These are phyloP conservation scores for Apodemia zela DNA, from an alignment of 2,888 invertebrate species.

Conservation along the genomic window DNA sequence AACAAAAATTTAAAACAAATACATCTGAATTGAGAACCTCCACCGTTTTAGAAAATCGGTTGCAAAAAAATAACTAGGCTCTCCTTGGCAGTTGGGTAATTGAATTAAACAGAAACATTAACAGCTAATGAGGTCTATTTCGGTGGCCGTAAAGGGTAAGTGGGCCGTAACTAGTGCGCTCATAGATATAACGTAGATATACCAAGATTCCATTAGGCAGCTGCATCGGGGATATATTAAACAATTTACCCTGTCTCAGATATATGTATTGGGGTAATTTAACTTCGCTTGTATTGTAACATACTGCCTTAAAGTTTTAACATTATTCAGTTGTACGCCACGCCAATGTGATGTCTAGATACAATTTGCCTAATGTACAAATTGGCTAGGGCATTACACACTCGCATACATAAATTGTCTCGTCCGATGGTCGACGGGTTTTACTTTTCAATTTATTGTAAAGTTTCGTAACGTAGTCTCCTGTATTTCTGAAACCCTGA, in stretches of 20 bases:
- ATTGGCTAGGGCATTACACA: no score
- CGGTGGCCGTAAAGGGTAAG: conserved; percentile 12
- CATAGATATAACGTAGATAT: conserved; percentile 19
- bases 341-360: no score
- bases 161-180: conserved; percentile 18
- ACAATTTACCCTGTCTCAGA: conserved; percentile 19
- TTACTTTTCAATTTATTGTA: no score
- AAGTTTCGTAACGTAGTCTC: no score
- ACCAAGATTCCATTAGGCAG: conserved; percentile 22
- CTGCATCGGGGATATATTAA: conserved; percentile 20
- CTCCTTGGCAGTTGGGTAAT: not conserved
- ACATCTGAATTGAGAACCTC: no score
- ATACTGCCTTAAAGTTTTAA: not conserved
- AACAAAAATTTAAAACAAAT: no score
- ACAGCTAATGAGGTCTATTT: conserved; percentile 8
- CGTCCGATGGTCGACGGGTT: no score
- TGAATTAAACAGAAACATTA: conserved; percentile 7
- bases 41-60: no score
- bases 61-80: not conserved
- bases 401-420: no score
- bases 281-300: not conserved
- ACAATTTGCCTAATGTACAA: no score
- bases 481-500: no score
- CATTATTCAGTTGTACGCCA: not conserved
- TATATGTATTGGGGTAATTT: not conserved